Conservation (phyloP, 2,888 invertebrate species). For the Melikaiella ostensackeni region DNA sequence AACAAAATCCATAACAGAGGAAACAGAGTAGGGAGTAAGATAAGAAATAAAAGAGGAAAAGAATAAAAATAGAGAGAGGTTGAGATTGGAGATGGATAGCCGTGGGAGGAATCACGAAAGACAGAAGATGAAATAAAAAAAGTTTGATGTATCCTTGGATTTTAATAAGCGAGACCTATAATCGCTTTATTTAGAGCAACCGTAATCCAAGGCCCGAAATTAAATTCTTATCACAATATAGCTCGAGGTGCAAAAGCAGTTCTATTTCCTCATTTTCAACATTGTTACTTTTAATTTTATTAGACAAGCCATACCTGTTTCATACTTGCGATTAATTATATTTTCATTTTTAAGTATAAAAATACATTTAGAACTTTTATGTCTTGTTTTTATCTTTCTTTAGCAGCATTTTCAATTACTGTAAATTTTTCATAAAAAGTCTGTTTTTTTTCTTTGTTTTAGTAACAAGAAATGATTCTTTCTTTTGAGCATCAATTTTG, state of each 20-base stretch:
- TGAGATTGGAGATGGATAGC: not conserved
- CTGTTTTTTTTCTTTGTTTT: no score
- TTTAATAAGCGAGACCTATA: conserved; percentile 74
- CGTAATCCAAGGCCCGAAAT: conserved; percentile 63
- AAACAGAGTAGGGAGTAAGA: not conserved
- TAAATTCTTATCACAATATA: conserved; percentile 75
- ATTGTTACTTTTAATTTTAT: not conserved
- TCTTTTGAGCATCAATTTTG: no score
- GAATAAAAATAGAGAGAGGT: conserved; percentile 20
- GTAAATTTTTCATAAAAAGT: no score
- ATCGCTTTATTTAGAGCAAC: conserved; percentile 73
- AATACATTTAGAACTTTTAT: no score
- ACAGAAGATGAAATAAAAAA: not conserved
- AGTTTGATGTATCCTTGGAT: conserved; percentile 40
- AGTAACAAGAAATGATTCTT: no score
- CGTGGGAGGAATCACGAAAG: not conserved
- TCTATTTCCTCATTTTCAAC: not conserved
- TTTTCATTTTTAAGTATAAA: no score
- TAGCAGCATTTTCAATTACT: no score
- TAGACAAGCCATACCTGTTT: not conserved
- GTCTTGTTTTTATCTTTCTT: no score
- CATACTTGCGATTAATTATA: no score
- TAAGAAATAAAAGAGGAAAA: not conserved
- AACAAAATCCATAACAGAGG: not conserved
- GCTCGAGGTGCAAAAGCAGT: conserved; percentile 44